A percentile compares a stretch with the other conserved stretches of the same genome.
phyloP scores from a whole-genome alignment of 2,888 invertebrate genomes.

The Lasioglossum figueresi region DNA sequence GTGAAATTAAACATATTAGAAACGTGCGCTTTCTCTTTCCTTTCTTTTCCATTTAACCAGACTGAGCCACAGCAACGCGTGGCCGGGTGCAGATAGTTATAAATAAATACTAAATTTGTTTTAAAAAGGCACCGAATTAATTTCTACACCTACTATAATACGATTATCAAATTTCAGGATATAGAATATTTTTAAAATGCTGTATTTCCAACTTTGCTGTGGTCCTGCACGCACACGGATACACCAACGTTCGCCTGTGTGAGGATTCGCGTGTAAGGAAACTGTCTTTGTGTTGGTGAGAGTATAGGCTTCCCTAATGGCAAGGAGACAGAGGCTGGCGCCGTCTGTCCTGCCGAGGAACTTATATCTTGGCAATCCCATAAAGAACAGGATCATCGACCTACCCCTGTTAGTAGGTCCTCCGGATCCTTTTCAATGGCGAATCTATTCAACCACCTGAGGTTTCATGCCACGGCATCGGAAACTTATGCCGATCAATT shows the following conservation, averaged over 20 bases:
- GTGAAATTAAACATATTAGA: too few relatives aligned
- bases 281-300: constrained; percentile 18
- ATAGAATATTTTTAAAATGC: too few relatives aligned
- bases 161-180: too few relatives aligned
- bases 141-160: too few relatives aligned
- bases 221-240: too few relatives aligned
- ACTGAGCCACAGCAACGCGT: too few relatives aligned
- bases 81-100: too few relatives aligned
- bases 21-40: too few relatives aligned
- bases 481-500: not conserved
- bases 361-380: constrained; percentile 64
- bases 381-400: constrained; percentile 67
- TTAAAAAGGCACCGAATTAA: too few relatives aligned
- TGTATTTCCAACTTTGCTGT: too few relatives aligned
- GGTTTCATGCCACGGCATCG: not conserved
- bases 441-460: constrained; percentile 45
- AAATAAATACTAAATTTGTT: too few relatives aligned
- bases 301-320: constrained; percentile 64
- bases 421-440: constrained; percentile 30
- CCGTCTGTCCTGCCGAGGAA: constrained; percentile 67
- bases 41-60: too few relatives aligned
- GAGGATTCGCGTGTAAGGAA: not conserved
- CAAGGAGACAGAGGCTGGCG: constrained; percentile 69
- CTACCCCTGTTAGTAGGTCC: constrained; percentile 41
- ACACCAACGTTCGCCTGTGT: not conserved